These are phyloP conservation scores for Petrocephalus schoutedeni DNA, from an alignment of 2,797 vertebrate genomes.

Conservation along the genomic window DNA sequence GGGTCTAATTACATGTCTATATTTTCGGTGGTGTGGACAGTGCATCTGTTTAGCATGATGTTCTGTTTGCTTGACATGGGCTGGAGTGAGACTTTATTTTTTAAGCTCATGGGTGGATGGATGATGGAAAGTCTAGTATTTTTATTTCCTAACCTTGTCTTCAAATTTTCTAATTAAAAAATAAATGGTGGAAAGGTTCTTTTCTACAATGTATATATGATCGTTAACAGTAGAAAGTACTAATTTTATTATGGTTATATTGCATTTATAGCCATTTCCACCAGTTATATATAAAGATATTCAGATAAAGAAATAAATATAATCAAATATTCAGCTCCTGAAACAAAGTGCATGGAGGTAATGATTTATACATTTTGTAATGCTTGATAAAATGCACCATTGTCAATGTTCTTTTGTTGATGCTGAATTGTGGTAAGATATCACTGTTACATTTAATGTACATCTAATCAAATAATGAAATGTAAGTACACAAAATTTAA, in stretches of 20 bases:
- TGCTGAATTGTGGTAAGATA: not conserved
- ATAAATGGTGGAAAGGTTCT: not conserved
- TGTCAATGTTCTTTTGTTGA: not conserved
- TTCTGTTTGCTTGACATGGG: not conserved
- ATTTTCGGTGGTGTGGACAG: not conserved
- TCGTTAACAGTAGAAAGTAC: not conserved
- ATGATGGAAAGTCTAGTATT: not conserved
- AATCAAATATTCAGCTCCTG: not conserved
- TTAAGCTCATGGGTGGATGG: not conserved
- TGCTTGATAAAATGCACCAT: not conserved
- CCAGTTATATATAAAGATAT: not conserved
- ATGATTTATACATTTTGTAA: not conserved
- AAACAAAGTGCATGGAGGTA: not conserved
- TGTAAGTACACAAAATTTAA: not conserved
- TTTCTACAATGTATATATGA: not conserved
- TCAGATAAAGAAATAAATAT: not conserved
- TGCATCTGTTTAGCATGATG: not conserved
- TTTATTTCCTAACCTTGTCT: not conserved
- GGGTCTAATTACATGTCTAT: conserved; percentile 49
- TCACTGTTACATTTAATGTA: not conserved
- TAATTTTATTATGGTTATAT: not conserved
- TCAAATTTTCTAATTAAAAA: not conserved
- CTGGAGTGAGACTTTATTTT: not conserved
- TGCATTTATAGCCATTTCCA: not conserved
- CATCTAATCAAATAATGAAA: not conserved